Base-by-base conservation (phyloP, 2,888 invertebrate species). In the Nipponacmea schrenckii region DNA sequence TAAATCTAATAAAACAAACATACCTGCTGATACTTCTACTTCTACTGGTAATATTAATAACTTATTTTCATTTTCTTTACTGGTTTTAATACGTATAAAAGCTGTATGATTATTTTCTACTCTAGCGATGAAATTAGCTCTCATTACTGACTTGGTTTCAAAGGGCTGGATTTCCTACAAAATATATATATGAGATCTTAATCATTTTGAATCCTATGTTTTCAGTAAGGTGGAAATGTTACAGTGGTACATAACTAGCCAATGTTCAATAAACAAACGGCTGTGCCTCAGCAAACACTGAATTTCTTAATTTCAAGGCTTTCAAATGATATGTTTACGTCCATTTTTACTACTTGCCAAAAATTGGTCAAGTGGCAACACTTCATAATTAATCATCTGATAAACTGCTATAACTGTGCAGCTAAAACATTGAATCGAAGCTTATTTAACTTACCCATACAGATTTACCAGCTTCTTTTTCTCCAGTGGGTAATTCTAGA, bases 61-160 rank as follows among this genome's bases (percentile, higher is more conserved):
- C 85, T 93, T 92, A 77, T 84, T 83, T 65, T 80, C 91, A 77
- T 81, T 79, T 70, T 83, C 82, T 74, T 84, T 80, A 73, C 84
- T 93, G 76, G 94, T 92, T 90, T 92, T 93, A 84, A 94, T 93
- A 84, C 94, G 93, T 85, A 96, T 93, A 85, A 94, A 96, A 48
- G 95, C 94, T 72, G 95, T 95, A 88, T 95, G 93, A 89, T 95
- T 95, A 85, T 93, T 94, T 85, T 93, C 93, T 79, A 91, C 91
- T 80, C 92, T 91, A 63, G 94, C 95, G 84, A 94, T 91, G 89
- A 95, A 95, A 84, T 93, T 93, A 78, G 97, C 93, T 80, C 94
- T 92, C 90, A 97, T 96, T 74, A 98, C 93, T 76, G 95, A 93
- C 89, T 95, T 95, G 64, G 94, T 92, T 87, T 94, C 92, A 89